phyloP scores from a whole-genome alignment of 2,113 vertebrate genomes.

The Aldabrachelys gigantea region DNA sequence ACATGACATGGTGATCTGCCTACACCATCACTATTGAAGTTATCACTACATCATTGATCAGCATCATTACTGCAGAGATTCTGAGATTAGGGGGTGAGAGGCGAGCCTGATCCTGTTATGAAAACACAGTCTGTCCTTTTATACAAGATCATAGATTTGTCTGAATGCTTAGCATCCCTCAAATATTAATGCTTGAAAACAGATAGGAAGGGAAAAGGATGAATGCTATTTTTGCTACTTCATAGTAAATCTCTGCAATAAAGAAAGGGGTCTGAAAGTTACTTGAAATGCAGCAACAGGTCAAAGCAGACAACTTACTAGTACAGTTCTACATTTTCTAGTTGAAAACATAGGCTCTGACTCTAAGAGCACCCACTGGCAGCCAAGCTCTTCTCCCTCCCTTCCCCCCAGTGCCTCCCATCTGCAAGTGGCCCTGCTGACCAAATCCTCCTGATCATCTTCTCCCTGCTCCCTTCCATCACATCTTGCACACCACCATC shows the following conservation, averaged over 20 bases:
- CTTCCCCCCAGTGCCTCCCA: too few species aligned
- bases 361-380: too few species aligned
- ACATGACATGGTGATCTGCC: slow-evolving; percentile 38
- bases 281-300: neutral
- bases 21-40: slow-evolving; percentile 16
- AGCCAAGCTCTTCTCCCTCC: too few species aligned
- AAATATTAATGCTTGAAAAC: slow-evolving; percentile 2
- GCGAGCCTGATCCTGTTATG: slow-evolving; percentile 18
- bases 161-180: neutral
- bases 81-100: slow-evolving; percentile 35
- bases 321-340: neutral
- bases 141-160: slow-evolving; percentile 27
- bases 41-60: too few species aligned
- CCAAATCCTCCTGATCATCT: too few species aligned
- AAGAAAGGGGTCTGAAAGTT: neutral
- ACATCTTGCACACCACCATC: too few species aligned
- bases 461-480: too few species aligned
- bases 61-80: slow-evolving; percentile 43
- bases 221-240: neutral
- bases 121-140: slow-evolving; percentile 29
- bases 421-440: too few species aligned
- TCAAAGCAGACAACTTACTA: neutral
- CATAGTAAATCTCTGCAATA: neutral
- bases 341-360: too few species aligned
- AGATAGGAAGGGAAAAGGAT: neutral